phyloP scores from a whole-genome alignment of 2,113 vertebrate genomes.

The Ictalurus furcatus region DNA sequence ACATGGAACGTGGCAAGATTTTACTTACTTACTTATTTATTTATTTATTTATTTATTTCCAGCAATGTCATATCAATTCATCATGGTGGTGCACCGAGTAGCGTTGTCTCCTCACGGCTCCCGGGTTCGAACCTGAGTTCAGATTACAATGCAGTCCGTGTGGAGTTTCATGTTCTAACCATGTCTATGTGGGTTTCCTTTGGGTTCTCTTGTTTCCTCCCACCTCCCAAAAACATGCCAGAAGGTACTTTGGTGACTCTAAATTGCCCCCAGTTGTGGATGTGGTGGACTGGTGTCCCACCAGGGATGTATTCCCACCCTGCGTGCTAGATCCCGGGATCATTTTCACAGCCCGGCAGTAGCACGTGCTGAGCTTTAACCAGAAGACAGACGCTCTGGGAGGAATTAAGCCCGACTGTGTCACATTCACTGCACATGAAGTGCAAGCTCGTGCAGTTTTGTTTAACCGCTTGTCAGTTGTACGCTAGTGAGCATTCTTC shows the following conservation, averaged over 20 bases:
- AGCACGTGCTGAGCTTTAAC: not conserved
- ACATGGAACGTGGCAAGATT: not conserved
- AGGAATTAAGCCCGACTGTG: constrained; percentile 18
- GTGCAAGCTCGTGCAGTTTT: not conserved
- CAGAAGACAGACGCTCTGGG: constrained; percentile 21
- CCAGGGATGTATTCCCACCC: not conserved
- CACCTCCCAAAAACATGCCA: not conserved
- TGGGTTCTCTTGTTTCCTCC: not conserved
- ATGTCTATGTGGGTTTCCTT: not conserved
- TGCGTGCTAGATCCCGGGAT: not conserved
- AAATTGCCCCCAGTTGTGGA: not conserved
- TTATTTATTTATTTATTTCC: not conserved
- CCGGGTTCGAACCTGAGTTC: not conserved
- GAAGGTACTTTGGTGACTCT: not conserved
- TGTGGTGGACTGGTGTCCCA: not conserved
- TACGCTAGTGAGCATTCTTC: not conserved
- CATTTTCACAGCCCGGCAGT: constrained; percentile 12
- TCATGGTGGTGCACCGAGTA: not conserved
- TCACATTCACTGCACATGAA: constrained; percentile 11
- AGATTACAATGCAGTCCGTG: not conserved
- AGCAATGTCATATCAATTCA: not conserved
- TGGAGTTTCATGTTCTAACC: not conserved
- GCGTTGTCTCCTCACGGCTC: not conserved
- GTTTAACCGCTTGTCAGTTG: constrained; percentile 1
- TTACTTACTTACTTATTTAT: too few relatives aligned